Evolutionary conservation across 2,113 vertebrate species (phyloP), one percentile per base, ranked within the genome.

Genomic region (Sinosuthora webbiana): DNA sequence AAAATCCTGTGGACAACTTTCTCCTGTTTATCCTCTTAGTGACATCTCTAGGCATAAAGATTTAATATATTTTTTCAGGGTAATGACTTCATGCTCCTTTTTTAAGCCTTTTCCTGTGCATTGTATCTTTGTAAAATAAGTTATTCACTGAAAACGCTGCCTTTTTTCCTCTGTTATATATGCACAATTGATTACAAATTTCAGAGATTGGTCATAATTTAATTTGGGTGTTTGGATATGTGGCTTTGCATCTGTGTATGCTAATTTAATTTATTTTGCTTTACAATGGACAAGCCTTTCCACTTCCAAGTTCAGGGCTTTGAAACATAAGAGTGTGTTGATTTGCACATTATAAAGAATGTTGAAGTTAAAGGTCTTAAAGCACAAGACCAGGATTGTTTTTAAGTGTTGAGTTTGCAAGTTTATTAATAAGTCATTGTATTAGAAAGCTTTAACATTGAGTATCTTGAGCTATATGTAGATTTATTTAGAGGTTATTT

Each of bases 1-100:
- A 90, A 95, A 90, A 93, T 87, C 82, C 63, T 23, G 21, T 47
- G 56, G 47, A 42, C 39, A 77, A 24, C 84, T 95, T 94, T 97
- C 82, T 83, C 68, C 3, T 55, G 25, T 87, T 56, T 55, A 70
- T 94, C 67, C 16, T 97, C 65, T 93, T 94, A 90, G 70, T 41
- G 45, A 31, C 35, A 69, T 24, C 63, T 93, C 70, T 41, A 35
- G 22, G n/a, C 35, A 30, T 59, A 77, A 85, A 96, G 67, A 77
- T 52, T 59, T 44, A 80, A 59, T 56, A 4, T 30, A 16, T 45
- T 68, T 69, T 63, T 49, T 18, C 44, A 31, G 17, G 19, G 77
- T 88, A 74, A 67, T 74, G 39, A 62, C 33, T 44, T 90, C 27
- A 28, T 10, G 18, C 19, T 57, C 44, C 19, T 82, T 93, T 83